Percentiles rank a stretch among this genome's conserved stretches.
Conservation (phyloP, 2,888 invertebrate genomes). For the Orthonychiurus folsomi region DNA sequence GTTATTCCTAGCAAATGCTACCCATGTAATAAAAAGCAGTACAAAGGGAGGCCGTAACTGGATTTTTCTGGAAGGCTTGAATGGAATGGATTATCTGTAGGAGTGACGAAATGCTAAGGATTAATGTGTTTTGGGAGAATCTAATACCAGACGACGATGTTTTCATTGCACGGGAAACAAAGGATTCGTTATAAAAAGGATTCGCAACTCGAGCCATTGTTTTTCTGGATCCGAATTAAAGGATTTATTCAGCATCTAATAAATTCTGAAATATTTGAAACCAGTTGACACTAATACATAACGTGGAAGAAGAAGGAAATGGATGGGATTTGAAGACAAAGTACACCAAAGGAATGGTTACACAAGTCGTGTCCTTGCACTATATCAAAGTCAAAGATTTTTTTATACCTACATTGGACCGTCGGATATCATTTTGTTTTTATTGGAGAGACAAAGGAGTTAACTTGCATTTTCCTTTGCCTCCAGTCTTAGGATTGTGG, state of each 20-base stretch:
- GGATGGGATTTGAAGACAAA: not conserved
- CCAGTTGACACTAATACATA: not conserved
- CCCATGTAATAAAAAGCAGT: too few relatives aligned
- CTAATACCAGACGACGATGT: too few relatives aligned
- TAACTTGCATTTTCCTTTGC: not conserved
- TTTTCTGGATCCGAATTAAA: not conserved
- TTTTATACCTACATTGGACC: not conserved
- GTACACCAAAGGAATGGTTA: not conserved
- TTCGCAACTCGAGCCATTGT: not conserved
- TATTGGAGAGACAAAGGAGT: not conserved
- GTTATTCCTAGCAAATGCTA: too few relatives aligned
- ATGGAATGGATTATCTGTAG: too few relatives aligned
- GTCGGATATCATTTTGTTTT: not conserved
- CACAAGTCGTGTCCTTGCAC: not conserved
- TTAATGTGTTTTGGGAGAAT: too few relatives aligned
- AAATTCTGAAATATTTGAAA: not conserved
- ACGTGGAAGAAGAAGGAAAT: not conserved
- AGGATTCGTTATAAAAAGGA: not conserved
- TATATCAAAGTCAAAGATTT: not conserved
- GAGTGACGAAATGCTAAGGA: too few relatives aligned
- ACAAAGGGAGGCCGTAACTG: not conserved
- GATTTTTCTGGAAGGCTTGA: not conserved
- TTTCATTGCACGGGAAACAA: too few relatives aligned
- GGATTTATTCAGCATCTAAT: not conserved
- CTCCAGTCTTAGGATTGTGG: too few relatives aligned